Evolutionary conservation across 1,140 invertebrate species (phyloP).

Genomic region (Vanessa tameamea): DNA sequence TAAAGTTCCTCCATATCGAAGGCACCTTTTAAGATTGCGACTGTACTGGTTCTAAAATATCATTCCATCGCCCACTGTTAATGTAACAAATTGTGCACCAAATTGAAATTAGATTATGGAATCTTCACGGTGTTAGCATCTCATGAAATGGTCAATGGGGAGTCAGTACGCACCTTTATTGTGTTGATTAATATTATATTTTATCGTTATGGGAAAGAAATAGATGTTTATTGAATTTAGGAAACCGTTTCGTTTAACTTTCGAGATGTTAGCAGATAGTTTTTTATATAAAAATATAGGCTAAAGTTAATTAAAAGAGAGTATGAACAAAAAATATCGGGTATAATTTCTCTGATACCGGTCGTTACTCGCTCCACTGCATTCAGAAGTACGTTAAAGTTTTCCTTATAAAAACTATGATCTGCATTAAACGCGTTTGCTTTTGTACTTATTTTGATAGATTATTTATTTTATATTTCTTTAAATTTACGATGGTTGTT

Average conservation of each 20-base stretch:
- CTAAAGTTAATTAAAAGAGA: conserved; percentile 57
- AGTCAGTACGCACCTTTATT: conserved; percentile 61
- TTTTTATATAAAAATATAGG: conserved; percentile 19
- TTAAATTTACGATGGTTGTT: too few relatives aligned
- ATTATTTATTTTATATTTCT: conserved; percentile 15
- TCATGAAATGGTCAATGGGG: conserved; percentile 78
- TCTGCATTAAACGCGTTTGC: conserved; percentile 21
- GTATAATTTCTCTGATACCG: conserved; percentile 59
- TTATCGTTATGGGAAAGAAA: conserved; percentile 65
- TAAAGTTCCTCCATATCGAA: conserved; percentile 64
- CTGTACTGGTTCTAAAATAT: conserved; percentile 64
- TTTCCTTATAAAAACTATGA: conserved; percentile 29
- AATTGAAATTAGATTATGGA: conserved; percentile 77
- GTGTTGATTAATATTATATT: conserved; percentile 71
- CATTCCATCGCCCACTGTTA: conserved; percentile 61
- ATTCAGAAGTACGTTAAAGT: conserved; percentile 37
- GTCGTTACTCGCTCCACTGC: conserved; percentile 53
- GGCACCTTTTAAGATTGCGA: conserved; percentile 45
- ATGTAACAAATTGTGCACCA: conserved; percentile 62
- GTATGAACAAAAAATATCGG: conserved; percentile 58
- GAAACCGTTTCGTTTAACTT: conserved; percentile 15
- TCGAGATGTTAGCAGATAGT: conserved; percentile 35
- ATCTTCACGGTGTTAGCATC: conserved; percentile 68
- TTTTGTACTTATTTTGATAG: conserved; percentile 51
- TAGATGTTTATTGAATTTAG: conserved; percentile 40